These are phyloP conservation scores for Alethe castanea DNA, from an alignment of 2,113 vertebrate species.

Conservation along the genomic window DNA sequence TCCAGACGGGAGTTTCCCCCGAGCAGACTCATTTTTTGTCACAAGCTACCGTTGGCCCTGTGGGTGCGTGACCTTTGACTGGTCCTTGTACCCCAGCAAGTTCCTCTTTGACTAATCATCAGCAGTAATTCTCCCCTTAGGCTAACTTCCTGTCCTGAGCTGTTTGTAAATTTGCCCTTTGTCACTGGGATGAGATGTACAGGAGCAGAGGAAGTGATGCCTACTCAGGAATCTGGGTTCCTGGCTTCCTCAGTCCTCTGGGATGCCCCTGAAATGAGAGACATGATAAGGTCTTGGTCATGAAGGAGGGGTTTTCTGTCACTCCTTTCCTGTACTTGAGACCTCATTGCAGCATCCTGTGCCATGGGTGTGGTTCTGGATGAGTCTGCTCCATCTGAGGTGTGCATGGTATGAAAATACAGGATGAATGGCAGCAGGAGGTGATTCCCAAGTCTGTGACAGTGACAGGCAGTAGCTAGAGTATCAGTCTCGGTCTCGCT, in stretches of 20 bases:
- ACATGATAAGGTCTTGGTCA: neutral
- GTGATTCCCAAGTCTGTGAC: neutral
- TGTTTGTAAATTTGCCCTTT: neutral
- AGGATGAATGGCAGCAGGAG: neutral
- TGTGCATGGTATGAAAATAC: neutral
- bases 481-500: neutral
- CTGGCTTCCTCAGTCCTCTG: neutral
- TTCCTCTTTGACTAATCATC: neutral
- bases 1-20: rapidly evolving
- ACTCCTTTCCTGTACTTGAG: neutral
- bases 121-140: neutral
- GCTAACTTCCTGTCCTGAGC: neutral
- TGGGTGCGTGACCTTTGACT: neutral
- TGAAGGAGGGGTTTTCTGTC: neutral
- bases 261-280: neutral
- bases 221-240: neutral
- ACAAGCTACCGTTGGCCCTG: neutral
- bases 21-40: rapidly evolving
- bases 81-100: neutral
- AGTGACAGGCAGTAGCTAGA: neutral
- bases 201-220: slow-evolving; percentile 40
- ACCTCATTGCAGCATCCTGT: neutral
- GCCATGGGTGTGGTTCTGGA: neutral
- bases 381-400: neutral
- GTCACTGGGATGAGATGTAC: neutral